phyloP scores from a whole-genome alignment of 2,888 invertebrate genomes.

The Tenodera sinensis region DNA sequence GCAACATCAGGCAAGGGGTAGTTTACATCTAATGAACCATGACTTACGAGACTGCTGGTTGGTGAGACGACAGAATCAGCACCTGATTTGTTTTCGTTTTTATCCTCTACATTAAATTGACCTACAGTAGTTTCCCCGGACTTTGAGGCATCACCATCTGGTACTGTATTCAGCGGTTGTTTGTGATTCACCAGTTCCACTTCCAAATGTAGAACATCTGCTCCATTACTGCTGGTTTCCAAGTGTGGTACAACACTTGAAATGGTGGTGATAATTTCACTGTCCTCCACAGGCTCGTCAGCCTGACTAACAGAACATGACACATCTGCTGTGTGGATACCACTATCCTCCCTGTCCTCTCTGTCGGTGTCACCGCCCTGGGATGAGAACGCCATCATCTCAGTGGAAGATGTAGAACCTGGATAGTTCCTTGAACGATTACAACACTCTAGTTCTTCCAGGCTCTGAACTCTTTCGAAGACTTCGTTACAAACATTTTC shows the following conservation, averaged over 20 bases:
- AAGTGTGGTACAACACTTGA: constrained; percentile 18
- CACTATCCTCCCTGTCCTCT: constrained; percentile 64
- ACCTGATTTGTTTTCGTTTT: background rate
- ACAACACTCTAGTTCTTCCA: constrained; percentile 55
- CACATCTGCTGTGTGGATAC: constrained; percentile 74
- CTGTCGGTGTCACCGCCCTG: constrained; percentile 60
- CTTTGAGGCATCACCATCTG: background rate
- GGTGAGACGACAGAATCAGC: background rate
- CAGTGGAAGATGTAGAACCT: constrained; percentile 53
- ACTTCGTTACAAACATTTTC: constrained; percentile 45
- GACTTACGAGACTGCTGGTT: background rate
- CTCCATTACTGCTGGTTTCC: constrained; percentile 1
- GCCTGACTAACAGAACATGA: constrained; percentile 70
- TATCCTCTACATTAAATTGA: background rate
- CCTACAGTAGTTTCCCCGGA: background rate
- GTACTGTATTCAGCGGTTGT: background rate
- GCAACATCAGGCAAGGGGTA: background rate
- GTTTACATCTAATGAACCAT: background rate
- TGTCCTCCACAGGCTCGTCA: constrained; percentile 63
- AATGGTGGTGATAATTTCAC: constrained; percentile 36
- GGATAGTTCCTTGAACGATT: constrained; percentile 48
- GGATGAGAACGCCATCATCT: constrained; percentile 55
- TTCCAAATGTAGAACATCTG: background rate
- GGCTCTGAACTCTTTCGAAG: constrained; percentile 61
- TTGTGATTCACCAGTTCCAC: constrained; percentile 7